Conservation (phyloP, 35 echinoderm and acorn worm species). For the Anneissia japonica region DNA sequence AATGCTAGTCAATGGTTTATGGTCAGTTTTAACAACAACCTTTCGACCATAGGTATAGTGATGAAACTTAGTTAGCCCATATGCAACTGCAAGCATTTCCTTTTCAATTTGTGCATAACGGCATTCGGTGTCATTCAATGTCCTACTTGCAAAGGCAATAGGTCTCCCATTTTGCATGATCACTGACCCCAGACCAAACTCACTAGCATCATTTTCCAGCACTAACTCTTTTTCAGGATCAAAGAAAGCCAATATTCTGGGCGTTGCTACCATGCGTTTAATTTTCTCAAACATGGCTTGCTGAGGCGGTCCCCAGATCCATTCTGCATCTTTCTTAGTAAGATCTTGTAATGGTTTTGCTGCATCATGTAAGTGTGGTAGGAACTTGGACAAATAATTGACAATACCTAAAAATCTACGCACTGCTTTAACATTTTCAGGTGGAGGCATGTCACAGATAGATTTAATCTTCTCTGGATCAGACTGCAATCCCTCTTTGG, state of each 20-base stretch:
- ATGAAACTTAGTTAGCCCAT: conserved; percentile 36
- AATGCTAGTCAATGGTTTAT: conserved; percentile 49
- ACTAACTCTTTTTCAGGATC: conserved; percentile 21
- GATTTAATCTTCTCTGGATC: background rate
- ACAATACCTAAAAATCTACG: conserved; percentile 34
- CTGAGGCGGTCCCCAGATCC: background rate
- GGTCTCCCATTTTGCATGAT: conserved; percentile 53
- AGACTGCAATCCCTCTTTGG: conserved; percentile 19
- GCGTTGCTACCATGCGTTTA: background rate
- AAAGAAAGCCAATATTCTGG: conserved; percentile 26
- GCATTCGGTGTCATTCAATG: conserved; percentile 44
- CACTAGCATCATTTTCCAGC: conserved; percentile 42
- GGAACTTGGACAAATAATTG: conserved; percentile 23
- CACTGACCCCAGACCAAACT: conserved; percentile 23
- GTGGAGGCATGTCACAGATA: background rate
- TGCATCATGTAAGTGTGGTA: conserved; percentile 18
- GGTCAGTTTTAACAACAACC: conserved; percentile 31
- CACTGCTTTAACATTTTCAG: conserved; percentile 2
- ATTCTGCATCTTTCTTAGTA: background rate
- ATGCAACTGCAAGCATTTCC: conserved; percentile 41
- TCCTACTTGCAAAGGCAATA: conserved; percentile 37
- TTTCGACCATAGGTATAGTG: conserved; percentile 53
- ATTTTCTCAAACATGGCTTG: background rate
- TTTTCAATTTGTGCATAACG: conserved; percentile 52
- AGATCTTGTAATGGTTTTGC: background rate